These are phyloP conservation scores for Chondrosia reniformis DNA, from an alignment of 37 sponge, comb jelly and placozoan species.

Conservation along the genomic window DNA sequence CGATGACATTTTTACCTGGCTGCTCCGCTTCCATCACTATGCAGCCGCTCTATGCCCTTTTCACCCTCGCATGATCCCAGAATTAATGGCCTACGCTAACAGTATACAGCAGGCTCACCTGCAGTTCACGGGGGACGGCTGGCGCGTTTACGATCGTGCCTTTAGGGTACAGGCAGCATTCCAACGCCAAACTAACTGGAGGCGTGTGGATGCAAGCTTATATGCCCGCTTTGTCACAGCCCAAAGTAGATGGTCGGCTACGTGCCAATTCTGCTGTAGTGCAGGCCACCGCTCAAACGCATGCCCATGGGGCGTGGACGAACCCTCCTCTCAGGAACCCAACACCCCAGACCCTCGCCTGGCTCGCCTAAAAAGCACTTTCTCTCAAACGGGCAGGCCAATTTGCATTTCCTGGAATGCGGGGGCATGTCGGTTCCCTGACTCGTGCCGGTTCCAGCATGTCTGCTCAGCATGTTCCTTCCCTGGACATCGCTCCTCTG, in stretches of 20 bases:
- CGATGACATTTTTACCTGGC: background rate
- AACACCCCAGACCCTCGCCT: background rate
- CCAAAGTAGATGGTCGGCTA: background rate
- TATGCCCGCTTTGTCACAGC: background rate
- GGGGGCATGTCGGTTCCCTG: background rate
- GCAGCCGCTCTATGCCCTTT: background rate
- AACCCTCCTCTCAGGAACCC: background rate
- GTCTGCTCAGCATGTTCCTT: background rate
- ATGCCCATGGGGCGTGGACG: background rate
- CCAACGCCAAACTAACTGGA: background rate
- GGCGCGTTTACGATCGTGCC: background rate
- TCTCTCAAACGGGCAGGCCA: background rate
- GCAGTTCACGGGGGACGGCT: background rate
- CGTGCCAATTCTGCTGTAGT: background rate
- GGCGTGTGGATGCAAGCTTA: background rate
- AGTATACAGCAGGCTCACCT: constrained; percentile 4
- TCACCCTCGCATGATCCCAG: background rate
- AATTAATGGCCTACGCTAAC: background rate
- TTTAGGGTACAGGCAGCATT: background rate
- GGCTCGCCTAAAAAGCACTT: background rate
- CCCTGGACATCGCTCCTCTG: no score
- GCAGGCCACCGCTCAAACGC: background rate
- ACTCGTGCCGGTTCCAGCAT: background rate
- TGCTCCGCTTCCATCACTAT: background rate
- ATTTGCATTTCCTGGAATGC: constrained; percentile 10